These are phyloP conservation scores for Porites lobata DNA, from an alignment of 92 coral and sea anemone species.

Conservation along the genomic window DNA sequence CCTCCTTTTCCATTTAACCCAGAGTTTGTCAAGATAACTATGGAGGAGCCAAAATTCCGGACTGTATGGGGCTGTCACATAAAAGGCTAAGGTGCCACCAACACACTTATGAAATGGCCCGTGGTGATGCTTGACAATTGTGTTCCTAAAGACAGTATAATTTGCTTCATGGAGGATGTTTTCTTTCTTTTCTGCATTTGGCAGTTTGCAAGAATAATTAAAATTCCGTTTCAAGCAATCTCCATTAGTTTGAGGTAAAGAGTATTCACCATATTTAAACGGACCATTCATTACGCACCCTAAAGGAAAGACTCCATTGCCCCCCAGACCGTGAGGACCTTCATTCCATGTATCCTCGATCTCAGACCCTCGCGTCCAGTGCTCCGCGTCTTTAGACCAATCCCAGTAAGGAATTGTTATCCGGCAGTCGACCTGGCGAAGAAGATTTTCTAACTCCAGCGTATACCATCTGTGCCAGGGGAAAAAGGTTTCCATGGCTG, in stretches of 20 bases:
- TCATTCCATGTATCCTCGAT: slow-evolving; percentile 56
- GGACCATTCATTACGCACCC: slow-evolving; percentile 65
- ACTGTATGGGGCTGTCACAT: slow-evolving; percentile 30
- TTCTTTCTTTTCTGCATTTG: slow-evolving; percentile 2
- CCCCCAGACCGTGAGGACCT: slow-evolving; percentile 69
- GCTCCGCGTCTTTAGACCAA: slow-evolving; percentile 60
- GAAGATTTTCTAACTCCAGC: slow-evolving; percentile 69
- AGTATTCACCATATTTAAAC: slow-evolving; percentile 54
- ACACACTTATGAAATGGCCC: slow-evolving; percentile 61
- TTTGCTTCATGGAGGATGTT: background rate
- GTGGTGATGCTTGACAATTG: slow-evolving; percentile 49
- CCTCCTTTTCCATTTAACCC: slow-evolving; percentile 72
- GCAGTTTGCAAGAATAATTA: slow-evolving; percentile 30
- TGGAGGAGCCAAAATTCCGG: slow-evolving; percentile 82
- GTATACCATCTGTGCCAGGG: slow-evolving; percentile 85
- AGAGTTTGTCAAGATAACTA: slow-evolving; percentile 77
- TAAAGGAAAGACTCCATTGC: slow-evolving; percentile 46
- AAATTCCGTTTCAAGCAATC: slow-evolving; percentile 70
- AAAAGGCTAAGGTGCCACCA: slow-evolving; percentile 61
- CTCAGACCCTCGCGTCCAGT: slow-evolving; percentile 8
- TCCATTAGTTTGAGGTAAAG: slow-evolving; percentile 37
- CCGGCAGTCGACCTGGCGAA: slow-evolving; percentile 75
- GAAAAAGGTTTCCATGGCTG: slow-evolving; percentile 25
- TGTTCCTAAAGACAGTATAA: slow-evolving; percentile 46
- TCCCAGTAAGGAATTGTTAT: slow-evolving; percentile 79